phyloP scores from a whole-genome alignment of 2,797 vertebrate species.

The Astyanax mexicanus region DNA sequence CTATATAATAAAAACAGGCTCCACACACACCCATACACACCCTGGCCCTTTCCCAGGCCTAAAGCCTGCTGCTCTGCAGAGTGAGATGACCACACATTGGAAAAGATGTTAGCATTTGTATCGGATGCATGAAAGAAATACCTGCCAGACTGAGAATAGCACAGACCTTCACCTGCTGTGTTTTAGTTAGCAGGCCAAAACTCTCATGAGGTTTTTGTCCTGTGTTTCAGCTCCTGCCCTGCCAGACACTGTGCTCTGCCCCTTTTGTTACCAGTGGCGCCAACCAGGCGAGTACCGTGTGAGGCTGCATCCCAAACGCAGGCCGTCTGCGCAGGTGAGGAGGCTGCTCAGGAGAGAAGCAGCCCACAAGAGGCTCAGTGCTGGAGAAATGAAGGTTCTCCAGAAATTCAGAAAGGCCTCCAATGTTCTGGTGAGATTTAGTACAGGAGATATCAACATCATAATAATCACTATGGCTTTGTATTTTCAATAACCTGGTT shows the following conservation, averaged over 20 bases:
- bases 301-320: slow-evolving; percentile 85
- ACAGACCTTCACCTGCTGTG: slow-evolving; percentile 28
- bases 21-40: background rate
- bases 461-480: background rate
- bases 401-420: slow-evolving; percentile 81
- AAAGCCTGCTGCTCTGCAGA: background rate
- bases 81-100: slow-evolving; percentile 22
- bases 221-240: slow-evolving; percentile 53
- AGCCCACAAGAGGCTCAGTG: slow-evolving; percentile 79
- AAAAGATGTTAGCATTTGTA: slow-evolving; percentile 21
- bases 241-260: slow-evolving; percentile 73
- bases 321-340: slow-evolving; percentile 77
- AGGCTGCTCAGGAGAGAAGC: slow-evolving; percentile 80
- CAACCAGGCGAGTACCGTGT: slow-evolving; percentile 80
- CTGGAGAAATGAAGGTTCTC: slow-evolving; percentile 83
- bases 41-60: background rate
- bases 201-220: background rate
- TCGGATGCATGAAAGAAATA: slow-evolving; percentile 33
- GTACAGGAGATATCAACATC: slow-evolving; percentile 1
- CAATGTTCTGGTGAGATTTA: slow-evolving; percentile 85
- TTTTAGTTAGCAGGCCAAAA: slow-evolving; percentile 19
- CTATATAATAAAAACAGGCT: slow-evolving; percentile 21
- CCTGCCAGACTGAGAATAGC: slow-evolving; percentile 37
- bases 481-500: too few relatives aligned
- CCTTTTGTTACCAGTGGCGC: slow-evolving; percentile 87